Conservation (phyloP, 2,113 vertebrate species). For the Cairina moschata region DNA sequence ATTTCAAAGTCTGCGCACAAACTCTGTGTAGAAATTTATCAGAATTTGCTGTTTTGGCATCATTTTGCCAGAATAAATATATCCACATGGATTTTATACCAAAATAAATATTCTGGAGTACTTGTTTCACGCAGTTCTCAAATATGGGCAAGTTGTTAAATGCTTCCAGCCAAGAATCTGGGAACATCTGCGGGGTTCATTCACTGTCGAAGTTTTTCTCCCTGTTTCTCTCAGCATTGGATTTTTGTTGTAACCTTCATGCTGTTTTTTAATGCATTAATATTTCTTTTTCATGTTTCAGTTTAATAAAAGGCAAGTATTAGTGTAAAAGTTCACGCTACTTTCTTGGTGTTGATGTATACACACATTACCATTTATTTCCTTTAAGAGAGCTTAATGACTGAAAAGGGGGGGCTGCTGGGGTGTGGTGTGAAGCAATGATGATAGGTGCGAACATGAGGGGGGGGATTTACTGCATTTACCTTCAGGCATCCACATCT, state of each 20-base stretch:
- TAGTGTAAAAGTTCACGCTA: slow-evolving; percentile 15
- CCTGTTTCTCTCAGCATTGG: not conserved
- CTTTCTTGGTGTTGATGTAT: not conserved
- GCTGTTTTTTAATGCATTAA: not conserved
- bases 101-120: slow-evolving; percentile 53
- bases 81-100: slow-evolving; percentile 15
- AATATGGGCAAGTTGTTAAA: slow-evolving; percentile 52
- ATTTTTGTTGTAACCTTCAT: not conserved
- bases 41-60: slow-evolving; percentile 8
- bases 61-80: slow-evolving; percentile 25
- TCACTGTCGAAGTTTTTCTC: slow-evolving; percentile 35
- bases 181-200: slow-evolving; percentile 59
- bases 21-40: not conserved
- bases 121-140: not conserved
- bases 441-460: not conserved
- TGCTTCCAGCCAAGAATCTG: slow-evolving; percentile 31
- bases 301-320: not conserved
- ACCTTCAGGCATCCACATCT: slow-evolving; percentile 29
- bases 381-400: not conserved
- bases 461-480: not conserved
- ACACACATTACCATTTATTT: slow-evolving; percentile 6
- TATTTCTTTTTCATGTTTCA: not conserved
- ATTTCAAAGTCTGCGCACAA: not conserved
- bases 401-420: not conserved
- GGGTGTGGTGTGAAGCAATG: slow-evolving; percentile 3